Evolutionary conservation across 2,888 invertebrate species (phyloP).

Genomic region (Patella caerulea): DNA sequence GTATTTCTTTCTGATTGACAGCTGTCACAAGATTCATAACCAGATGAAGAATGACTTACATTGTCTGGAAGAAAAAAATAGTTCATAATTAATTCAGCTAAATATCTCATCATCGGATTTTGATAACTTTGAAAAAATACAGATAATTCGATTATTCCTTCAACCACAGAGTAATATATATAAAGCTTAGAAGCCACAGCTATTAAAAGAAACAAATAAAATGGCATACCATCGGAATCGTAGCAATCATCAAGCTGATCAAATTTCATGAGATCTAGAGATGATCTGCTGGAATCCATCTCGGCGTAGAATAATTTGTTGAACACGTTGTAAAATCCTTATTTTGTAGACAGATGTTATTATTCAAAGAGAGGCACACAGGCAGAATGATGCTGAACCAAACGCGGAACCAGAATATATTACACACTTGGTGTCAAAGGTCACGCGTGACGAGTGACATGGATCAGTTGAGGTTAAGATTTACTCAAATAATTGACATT

Average conservation of each 20-base stretch:
- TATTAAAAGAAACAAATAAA: too few species aligned
- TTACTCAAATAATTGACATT: background rate
- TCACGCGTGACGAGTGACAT: constrained; percentile 4
- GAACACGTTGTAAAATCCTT: background rate
- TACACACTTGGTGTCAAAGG: background rate
- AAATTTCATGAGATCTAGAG: background rate
- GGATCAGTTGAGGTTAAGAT: background rate
- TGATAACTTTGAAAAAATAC: too few species aligned
- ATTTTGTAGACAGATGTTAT: background rate
- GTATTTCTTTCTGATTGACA: background rate
- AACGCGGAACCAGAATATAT: background rate
- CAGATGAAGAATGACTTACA: background rate
- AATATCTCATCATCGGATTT: too few species aligned
- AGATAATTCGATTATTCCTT: too few species aligned
- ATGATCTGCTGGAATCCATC: background rate
- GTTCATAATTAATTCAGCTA: background rate
- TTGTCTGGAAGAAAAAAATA: background rate
- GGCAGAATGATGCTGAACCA: background rate
- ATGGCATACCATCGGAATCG: background rate
- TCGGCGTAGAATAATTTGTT: background rate
- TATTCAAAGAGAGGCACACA: background rate
- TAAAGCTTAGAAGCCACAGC: too few species aligned
- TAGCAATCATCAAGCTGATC: background rate
- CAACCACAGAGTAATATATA: too few species aligned
- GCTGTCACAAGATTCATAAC: constrained; percentile 1